A percentile compares a stretch with the other conserved stretches of the same genome.
These are phyloP conservation scores for Aplysina aerophoba DNA, from an alignment of 37 sponge, comb jelly and placozoan species.

Conservation along the genomic window DNA sequence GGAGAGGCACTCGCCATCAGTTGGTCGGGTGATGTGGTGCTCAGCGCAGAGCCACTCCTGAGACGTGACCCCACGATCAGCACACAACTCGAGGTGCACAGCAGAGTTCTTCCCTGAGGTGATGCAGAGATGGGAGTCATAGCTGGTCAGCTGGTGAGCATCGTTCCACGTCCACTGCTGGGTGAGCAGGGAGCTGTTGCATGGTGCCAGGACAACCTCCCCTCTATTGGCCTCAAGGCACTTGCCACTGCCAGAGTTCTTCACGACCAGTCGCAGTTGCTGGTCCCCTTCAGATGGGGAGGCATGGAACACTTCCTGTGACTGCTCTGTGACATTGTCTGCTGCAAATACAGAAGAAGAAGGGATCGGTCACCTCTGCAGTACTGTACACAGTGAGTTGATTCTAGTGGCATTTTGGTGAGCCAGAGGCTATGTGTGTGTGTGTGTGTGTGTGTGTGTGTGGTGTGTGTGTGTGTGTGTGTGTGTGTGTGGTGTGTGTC, in stretches of 20 bases:
- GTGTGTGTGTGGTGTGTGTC: no score
- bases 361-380: neutral
- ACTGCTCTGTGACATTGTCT: no score
- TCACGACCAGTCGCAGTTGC: neutral
- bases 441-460: no score
- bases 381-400: no score
- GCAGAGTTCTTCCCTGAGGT: neutral
- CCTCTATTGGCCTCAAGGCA: neutral
- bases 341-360: neutral
- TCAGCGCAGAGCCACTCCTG: slow-evolving; percentile 51
- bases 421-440: no score
- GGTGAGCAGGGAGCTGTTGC: neutral
- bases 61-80: neutral
- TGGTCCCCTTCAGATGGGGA: neutral
- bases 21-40: slow-evolving; percentile 19
- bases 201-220: neutral
- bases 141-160: slow-evolving; percentile 22
- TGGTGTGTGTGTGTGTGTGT: no score
- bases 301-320: neutral
- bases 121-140: slow-evolving; percentile 28
- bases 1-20: slow-evolving; percentile 6
- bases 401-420: no score
- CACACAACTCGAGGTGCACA: neutral
- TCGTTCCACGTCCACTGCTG: slow-evolving; percentile 55
- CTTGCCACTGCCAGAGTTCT: neutral